Base-by-base conservation (phyloP, 2,797 vertebrate genomes). In the Catharus ustulatus region DNA sequence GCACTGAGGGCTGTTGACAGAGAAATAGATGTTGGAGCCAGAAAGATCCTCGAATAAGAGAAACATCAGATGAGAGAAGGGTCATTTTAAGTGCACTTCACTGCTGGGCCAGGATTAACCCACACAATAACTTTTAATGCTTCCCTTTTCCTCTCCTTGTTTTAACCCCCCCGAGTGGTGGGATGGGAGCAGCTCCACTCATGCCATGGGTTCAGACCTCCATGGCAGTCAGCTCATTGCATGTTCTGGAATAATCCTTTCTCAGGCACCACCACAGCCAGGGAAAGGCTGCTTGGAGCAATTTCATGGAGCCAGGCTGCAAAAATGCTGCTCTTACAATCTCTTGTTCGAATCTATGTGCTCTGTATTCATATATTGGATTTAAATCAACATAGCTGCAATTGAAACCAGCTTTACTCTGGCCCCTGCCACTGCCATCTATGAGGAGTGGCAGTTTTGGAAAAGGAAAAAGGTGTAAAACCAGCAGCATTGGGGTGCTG, bases 1-100 rank as follows among this genome's bases (percentile, higher is more conserved):
- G 76, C 68, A 27, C 78, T 26, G 62, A 87, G 76, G 67, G 82
- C 87, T 94, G 84, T 69, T 91, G 94, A 92, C 82, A 91, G 92
- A 88, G 84, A 92, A 95, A 94, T 49, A 54, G 91, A 78, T 89
- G 87, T 78, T 87, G 84, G 62, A 93, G 87, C 46, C 81, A 84
- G 82, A 76, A 74, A 93, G 84, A 75, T 68, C 73, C 87, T 93
- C 1, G 1, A 95, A 38, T 59, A 55, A 86, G 69, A 95, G 91
- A 42, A 94, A 69, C 23, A 48, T 75, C 27, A 36, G 58, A 78
- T 29, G 84, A 48, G 55, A 87, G 51, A 52, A 87, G 89, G 92
- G 82, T 88, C 62, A 57, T 55, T 91, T 59, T 91, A 55, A 94
- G 73, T 88, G 92, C 69, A 52, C 67, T 91, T 85, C 40, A 15